Evolutionary conservation across 2,888 invertebrate species (phyloP), one percentile per base, ranked within the genome.

Genomic region (Ashinkailepas kermadecensis): DNA sequence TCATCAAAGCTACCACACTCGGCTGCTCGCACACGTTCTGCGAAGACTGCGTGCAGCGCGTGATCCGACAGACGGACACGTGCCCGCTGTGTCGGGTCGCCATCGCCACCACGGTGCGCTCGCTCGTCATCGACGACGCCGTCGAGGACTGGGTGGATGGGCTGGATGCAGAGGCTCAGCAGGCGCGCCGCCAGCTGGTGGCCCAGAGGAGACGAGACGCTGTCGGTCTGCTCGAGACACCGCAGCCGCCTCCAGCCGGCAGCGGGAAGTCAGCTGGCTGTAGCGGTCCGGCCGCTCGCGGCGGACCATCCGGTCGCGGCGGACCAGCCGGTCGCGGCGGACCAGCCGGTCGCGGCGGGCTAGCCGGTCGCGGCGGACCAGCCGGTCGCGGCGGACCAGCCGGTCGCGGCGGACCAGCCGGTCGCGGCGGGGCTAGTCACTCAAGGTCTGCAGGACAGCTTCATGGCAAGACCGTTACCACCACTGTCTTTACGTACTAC

Each of bases 11-110:
- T 56, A 74, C 74, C 74, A 74, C 74, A 21, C 74, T 74, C 15
- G 74, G 74, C 54, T 74, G 74, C 11, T 54, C 74, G 18, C 74
- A 74, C 74, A 74, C 74, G 56, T 74, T 74, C 74, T 74, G 74
- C 56, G 74, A 74, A 56, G 18, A 9, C 9, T 74, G 74, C 74
- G 74, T 74, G 56, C 54, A 21, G 56, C 56, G 21, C 1, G 9
- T 21, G 74, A 2, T 13, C 18, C 74, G 74, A 54, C 21, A 56
- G 74, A 10, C 18, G 18, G 18, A 74, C 18, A 18, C 18, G 21
- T 74, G 74, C 54, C 74, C 74, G 74, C 56, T 74, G 18, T 74
- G 74, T 23, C 74, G 74, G 21, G 74, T 56, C 1, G 21, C 74
- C 10, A 56, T 74, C 9, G 74, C 54, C 56, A 74, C 56, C 74